Percentiles rank a stretch among this genome's conserved stretches.
These are phyloP conservation scores for Limosa lapponica DNA, from an alignment of 2,797 vertebrate genomes.

Conservation along the genomic window DNA sequence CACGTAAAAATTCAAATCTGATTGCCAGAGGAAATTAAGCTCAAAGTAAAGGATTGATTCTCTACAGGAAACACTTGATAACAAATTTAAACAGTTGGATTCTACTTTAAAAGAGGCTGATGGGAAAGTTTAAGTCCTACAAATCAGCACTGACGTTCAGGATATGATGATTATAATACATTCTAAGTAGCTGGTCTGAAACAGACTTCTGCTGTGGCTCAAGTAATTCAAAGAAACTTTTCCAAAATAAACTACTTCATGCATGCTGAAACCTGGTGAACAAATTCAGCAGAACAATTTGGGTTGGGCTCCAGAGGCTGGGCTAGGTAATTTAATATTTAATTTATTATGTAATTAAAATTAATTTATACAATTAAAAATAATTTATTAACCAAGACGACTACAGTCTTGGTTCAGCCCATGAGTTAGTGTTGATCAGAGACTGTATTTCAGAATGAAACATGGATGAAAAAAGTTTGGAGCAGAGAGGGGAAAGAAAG, in stretches of 20 bases:
- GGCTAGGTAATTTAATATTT: not conserved
- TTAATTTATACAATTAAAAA: too few species aligned
- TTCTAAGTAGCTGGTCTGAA: not conserved
- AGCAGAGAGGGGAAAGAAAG: not conserved
- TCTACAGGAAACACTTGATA: conserved; percentile 41
- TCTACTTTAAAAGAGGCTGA: conserved; percentile 10
- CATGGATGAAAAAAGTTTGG: not conserved
- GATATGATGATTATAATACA: not conserved
- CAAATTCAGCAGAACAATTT: not conserved
- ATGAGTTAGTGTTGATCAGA: not conserved
- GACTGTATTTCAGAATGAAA: not conserved
- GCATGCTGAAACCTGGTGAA: not conserved
- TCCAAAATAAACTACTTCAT: not conserved
- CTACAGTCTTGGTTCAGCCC: not conserved
- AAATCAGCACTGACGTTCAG: conserved; percentile 18
- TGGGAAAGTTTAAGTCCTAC: not conserved
- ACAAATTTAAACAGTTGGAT: conserved; percentile 6
- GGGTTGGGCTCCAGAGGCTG: not conserved
- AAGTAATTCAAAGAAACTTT: not conserved
- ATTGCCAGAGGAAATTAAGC: conserved; percentile 32
- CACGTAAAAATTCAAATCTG: conserved; percentile 34
- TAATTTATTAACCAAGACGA: not conserved
- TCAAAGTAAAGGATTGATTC: not conserved
- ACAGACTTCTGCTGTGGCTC: not conserved
- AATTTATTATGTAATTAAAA: too few species aligned